Conservation (phyloP, 2,797 vertebrate genomes). For the Chrosomus eos region DNA sequence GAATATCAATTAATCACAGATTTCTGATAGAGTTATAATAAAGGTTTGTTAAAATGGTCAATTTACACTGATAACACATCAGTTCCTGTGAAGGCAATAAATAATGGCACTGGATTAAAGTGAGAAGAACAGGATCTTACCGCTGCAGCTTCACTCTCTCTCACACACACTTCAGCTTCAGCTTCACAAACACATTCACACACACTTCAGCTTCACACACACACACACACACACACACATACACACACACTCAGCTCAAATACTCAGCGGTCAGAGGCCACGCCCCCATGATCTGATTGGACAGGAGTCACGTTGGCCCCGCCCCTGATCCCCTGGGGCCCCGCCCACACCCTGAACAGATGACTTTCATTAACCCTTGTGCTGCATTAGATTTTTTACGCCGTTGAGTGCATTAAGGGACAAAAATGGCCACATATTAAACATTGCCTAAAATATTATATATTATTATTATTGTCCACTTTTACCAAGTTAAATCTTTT, state of each 20-base stretch:
- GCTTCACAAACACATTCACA: not conserved
- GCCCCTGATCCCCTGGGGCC: not conserved
- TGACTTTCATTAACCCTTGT: not conserved
- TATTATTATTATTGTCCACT: too few species aligned
- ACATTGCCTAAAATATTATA: too few species aligned
- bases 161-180: not conserved
- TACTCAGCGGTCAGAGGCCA: not conserved
- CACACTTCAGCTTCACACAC: too few species aligned
- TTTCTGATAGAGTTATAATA: not conserved
- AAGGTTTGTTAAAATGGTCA: not conserved
- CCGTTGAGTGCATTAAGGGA: too few species aligned
- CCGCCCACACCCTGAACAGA: not conserved
- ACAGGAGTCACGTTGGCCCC: not conserved
- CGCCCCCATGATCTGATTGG: conserved; percentile 1
- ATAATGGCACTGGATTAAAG: not conserved
- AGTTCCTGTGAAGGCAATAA: not conserved
- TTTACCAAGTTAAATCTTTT: too few species aligned
- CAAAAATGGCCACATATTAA: too few species aligned
- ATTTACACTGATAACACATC: not conserved
- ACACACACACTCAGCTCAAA: not conserved
- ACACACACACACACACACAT: not conserved
- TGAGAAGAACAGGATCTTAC: not conserved
- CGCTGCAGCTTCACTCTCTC: not conserved
- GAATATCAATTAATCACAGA: too few species aligned
- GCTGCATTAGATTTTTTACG: too few species aligned